Conservation (phyloP, 2,888 invertebrate genomes). For the Drosophila mimetica region DNA sequence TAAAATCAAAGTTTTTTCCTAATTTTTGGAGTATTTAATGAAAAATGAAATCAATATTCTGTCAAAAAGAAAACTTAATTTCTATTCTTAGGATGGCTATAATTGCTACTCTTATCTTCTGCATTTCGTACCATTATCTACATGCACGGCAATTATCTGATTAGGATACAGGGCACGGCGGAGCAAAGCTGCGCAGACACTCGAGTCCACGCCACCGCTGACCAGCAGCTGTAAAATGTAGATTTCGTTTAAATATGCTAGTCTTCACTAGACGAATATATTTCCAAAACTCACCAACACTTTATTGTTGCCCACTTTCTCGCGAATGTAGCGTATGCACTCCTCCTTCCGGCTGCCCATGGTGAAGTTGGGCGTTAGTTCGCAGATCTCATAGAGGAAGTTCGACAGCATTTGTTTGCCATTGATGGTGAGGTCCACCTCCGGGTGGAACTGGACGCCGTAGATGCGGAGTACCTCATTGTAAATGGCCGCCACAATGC, state of each 20-base stretch:
- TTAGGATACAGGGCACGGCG: constrained; percentile 94
- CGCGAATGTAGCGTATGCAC: constrained; percentile 96
- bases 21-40: not conserved
- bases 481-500: constrained; percentile 94
- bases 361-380: constrained; percentile 94
- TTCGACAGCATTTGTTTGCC: constrained; percentile 96
- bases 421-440: constrained; percentile 97
- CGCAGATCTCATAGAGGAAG: constrained; percentile 96
- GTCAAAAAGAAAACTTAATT: not conserved
- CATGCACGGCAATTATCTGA: constrained; percentile 97
- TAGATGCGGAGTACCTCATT: constrained; percentile 95
- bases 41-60: too few relatives aligned
- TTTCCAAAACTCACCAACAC: constrained; percentile 89
- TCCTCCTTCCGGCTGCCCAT: constrained; percentile 93
- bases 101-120: not conserved
- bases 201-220: constrained; percentile 99
- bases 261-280: not conserved
- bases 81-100: not conserved
- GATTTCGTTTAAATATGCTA: not conserved
- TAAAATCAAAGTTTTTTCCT: not conserved
- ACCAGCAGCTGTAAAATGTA: constrained; percentile 89
- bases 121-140: constrained; percentile 93
- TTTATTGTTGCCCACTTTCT: constrained; percentile 95
- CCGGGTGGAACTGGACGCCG: constrained; percentile 99
- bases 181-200: constrained; percentile 98